These are phyloP conservation scores for Margaritifera margaritifera DNA, from an alignment of 2,888 invertebrate genomes.

Conservation along the genomic window DNA sequence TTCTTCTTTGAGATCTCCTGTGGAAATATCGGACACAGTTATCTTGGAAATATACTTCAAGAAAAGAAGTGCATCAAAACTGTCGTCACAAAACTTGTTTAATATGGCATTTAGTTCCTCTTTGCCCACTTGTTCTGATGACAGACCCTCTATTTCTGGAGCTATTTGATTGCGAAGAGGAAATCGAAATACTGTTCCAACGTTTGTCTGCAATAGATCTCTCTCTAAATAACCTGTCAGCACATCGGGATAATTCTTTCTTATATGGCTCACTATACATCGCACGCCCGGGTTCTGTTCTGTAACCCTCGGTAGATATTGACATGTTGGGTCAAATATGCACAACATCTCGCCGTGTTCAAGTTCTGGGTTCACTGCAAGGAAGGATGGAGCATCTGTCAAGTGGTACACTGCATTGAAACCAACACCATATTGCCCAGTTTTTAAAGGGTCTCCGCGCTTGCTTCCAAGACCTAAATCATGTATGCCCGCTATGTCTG, in stretches of 20 bases:
- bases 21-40: constrained; percentile 25
- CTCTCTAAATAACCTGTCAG: constrained; percentile 34
- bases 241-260: constrained; percentile 27
- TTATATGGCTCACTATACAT: constrained; percentile 20
- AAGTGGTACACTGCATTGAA: constrained; percentile 63
- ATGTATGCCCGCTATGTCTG: constrained; percentile 56
- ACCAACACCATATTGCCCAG: constrained; percentile 62
- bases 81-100: constrained; percentile 12
- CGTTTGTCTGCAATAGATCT: constrained; percentile 10
- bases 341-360: constrained; percentile 51
- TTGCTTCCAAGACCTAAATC: constrained; percentile 59
- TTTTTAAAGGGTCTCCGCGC: constrained; percentile 50
- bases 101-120: constrained; percentile 11
- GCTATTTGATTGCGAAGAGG: constrained; percentile 39
- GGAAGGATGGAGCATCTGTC: constrained; percentile 58
- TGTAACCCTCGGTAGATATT: constrained; percentile 47
- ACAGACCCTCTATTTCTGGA: constrained; percentile 36
- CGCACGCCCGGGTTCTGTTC: constrained; percentile 28
- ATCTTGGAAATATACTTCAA: constrained; percentile 36
- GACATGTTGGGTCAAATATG: constrained; percentile 64
- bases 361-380: constrained; percentile 39
- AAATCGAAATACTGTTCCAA: constrained; percentile 37
- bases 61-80: constrained; percentile 28
- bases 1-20: constrained; percentile 3
- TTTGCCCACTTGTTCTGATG: constrained; percentile 10